Evolutionary conservation across 2,797 vertebrate genomes (phyloP), one percentile per base, ranked within the genome.

Genomic region (Lacerta viridis): DNA sequence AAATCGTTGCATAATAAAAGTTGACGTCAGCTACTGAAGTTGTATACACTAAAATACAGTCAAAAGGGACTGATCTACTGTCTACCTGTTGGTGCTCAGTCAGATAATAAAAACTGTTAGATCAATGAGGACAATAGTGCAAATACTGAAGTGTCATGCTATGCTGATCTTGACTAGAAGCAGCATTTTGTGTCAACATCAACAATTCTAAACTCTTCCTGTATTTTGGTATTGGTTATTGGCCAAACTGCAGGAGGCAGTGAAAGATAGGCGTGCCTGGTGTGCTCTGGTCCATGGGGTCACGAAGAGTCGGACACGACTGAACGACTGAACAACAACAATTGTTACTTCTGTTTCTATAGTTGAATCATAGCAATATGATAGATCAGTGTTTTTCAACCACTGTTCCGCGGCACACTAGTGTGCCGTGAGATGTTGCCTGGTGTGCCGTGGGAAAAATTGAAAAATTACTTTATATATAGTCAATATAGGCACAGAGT

Each of bases 1-100:
- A 91, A 87, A 90, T 87, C 84, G 92, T 93, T 90, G 59, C 77
- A 68, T 91, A 68, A 90, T 76, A 92, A 88, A 91, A 90, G 9
- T 83, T 85, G 17, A 15, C 86, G 88, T 91, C 91, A 88, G 7
- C 13, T 55, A 79, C 33, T 39, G 5, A 41, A 89, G 84, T 88
- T 94, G 84, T 15, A 3, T 43, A 11, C 5, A 85, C 11, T 78
- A 84, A 78, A 85, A 87, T 59, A 72, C 41, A 33, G 46, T 84
- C 18, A 50, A 61, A 10, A 10, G 90, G 72, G 87, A 36, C 10
- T 4, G n/a, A 83, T 9, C 83, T 72, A 20, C 61, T 75, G 0
- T 78, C 77, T 0, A 59, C 27, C 17, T 36, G n/a, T 74, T 69
- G 23, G 18, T 61, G 33, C 10, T 83, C 25, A 55, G 23, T 9